Percentiles rank a stretch among this genome's conserved stretches.
phyloP scores from a whole-genome alignment of 2,888 invertebrate species.

The Prosopocoilus inquinatus region DNA sequence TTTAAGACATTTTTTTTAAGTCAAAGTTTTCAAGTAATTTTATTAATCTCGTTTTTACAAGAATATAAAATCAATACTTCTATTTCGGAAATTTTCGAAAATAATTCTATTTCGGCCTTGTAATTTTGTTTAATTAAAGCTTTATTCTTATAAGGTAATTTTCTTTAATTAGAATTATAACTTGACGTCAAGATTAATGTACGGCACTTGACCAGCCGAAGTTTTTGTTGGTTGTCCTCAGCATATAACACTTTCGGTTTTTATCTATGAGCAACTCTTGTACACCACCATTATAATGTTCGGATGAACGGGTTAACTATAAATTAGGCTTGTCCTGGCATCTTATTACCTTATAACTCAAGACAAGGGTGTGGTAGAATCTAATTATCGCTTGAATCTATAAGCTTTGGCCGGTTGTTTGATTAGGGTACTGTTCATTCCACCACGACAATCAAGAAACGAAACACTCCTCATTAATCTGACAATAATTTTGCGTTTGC shows the following conservation, averaged over 20 bases:
- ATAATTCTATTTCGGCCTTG: too few relatives aligned
- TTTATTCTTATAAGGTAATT: too few relatives aligned
- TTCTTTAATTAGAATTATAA: too few relatives aligned
- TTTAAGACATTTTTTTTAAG: too few relatives aligned
- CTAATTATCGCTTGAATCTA: slow-evolving; percentile 50
- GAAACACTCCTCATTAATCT: too few relatives aligned
- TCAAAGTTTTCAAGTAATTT: too few relatives aligned
- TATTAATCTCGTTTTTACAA: too few relatives aligned
- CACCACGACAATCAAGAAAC: slow-evolving; percentile 15
- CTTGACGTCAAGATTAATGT: background rate
- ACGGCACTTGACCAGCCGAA: background rate
- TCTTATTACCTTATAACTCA: slow-evolving; percentile 52
- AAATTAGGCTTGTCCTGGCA: slow-evolving; percentile 49
- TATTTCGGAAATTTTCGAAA: too few relatives aligned
- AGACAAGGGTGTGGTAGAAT: slow-evolving; percentile 51
- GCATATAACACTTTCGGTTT: slow-evolving; percentile 17
- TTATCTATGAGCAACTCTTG: slow-evolving; percentile 22
- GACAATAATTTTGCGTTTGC: too few relatives aligned
- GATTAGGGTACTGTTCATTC: slow-evolving; percentile 28
- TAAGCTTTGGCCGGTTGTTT: slow-evolving; percentile 36
- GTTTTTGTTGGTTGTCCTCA: slow-evolving; percentile 1
- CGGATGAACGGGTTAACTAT: slow-evolving; percentile 44
- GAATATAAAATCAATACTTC: too few relatives aligned
- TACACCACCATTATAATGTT: slow-evolving; percentile 30
- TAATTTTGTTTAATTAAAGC: too few relatives aligned